Evolutionary conservation across 2,888 invertebrate species (phyloP).

Genomic region (Antitype chi): DNA sequence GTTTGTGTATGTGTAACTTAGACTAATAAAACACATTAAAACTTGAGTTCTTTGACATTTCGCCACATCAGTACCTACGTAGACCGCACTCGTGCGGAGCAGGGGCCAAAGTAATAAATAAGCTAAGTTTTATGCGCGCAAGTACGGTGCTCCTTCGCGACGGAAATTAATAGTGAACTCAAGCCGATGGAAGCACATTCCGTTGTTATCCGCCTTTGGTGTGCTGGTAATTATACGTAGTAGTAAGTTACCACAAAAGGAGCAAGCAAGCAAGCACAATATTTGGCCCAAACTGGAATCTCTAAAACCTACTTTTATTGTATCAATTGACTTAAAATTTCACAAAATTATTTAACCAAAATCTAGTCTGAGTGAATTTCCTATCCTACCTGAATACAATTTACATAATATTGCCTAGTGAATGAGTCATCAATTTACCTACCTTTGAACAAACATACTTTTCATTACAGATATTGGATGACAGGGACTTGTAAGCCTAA

Average conservation of each 20-base stretch:
- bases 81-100: neutral
- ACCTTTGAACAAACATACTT: conserved; percentile 1
- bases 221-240: neutral
- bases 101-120: neutral
- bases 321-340: neutral
- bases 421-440: neutral
- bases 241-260: too few relatives aligned
- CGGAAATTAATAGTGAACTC: neutral
- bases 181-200: neutral
- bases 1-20: too few relatives aligned
- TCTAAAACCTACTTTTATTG: neutral
- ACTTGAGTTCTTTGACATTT: neutral
- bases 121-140: neutral
- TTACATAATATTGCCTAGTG: neutral
- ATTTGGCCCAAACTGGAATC: neutral
- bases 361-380: neutral
- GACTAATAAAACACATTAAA: too few relatives aligned
- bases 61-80: neutral
- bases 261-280: neutral
- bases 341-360: neutral
- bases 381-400: neutral
- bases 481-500: conserved; percentile 98
- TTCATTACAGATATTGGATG: conserved; percentile 96
- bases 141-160: neutral
- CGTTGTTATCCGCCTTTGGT: neutral